Base-by-base conservation (phyloP, 2,797 vertebrate genomes). In the Anguilla anguilla region DNA sequence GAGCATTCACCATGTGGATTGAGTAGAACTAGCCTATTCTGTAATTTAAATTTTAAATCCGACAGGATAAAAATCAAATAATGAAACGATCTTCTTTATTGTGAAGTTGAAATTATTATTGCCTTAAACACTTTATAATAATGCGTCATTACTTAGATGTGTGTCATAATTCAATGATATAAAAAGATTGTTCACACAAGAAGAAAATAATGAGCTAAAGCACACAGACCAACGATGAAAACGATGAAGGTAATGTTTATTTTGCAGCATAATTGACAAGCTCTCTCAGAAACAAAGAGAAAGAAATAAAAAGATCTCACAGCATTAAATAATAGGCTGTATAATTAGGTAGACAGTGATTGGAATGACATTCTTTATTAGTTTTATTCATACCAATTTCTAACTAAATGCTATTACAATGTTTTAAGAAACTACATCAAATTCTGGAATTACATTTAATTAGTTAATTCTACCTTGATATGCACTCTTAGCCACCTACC, bases 71-170 rank as follows among this genome's bases (percentile, higher is more conserved):
- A 46, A 82, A 79, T 46, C 46, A 49, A 82, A 51, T 7, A 82
- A 81, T 81, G 46, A 79, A 46, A 49, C 10, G 6, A 69, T 53
- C 6, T 59, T 51, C 51, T 81, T 87, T 72, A 77, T 39, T 17
- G 87, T 95, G 91, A 88, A 95, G 95, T 93, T 95, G 95, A 95
- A 94, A 94, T 87, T 94, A 93, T 96, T 94, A 95, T 61, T 94
- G 95, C 95, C 94, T 55, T 83, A 53, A 90, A 91, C 31, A 91
- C 90, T 91, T 89, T 35, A 87, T 87, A 86, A 86, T 28, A 43
- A 87, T 11, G 31, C 59, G 90, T 86, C 87, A 83, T 91, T 86
- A 92, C 84, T 64, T 90, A 82, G 89, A 89, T 89, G 91, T 89
- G 91, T 88, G 88, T 90, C 94, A 92, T 93, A 92, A 92, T 88